Evolutionary conservation across 1,140 invertebrate genomes (phyloP).

Genomic region (Notospermus geniculatus): DNA sequence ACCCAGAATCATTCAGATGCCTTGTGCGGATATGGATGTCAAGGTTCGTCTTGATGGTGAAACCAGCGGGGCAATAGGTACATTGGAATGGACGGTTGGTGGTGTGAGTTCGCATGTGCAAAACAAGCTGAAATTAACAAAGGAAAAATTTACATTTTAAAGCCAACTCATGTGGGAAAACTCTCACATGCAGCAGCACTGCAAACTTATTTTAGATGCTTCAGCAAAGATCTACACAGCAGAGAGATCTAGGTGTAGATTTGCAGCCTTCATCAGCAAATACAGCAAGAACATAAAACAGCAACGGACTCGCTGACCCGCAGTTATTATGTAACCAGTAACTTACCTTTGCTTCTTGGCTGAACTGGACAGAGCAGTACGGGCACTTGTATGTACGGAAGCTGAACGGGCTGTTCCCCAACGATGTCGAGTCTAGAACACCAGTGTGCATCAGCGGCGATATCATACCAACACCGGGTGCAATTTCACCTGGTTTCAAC

Average conservation of each 20-base stretch:
- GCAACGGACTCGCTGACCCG: too few relatives aligned
- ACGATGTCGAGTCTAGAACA: background rate
- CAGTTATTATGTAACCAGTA: too few relatives aligned
- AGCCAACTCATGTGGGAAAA: background rate
- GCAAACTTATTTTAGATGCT: too few relatives aligned
- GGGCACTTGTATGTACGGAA: conserved; percentile 10
- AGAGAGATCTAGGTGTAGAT: too few relatives aligned
- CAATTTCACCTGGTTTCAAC: too few relatives aligned
- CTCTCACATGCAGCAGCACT: too few relatives aligned
- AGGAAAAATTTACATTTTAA: background rate
- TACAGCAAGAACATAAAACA: too few relatives aligned
- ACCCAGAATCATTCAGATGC: conserved; percentile 69
- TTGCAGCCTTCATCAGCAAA: too few relatives aligned
- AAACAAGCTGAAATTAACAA: conserved; percentile 5
- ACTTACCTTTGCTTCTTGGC: conserved; percentile 9
- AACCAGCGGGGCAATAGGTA: conserved; percentile 82
- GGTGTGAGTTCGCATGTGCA: conserved; percentile 11
- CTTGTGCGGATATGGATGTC: conserved; percentile 91
- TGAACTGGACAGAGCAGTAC: conserved; percentile 8
- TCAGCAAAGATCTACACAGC: too few relatives aligned
- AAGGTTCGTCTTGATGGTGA: conserved; percentile 89
- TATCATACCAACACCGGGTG: too few relatives aligned
- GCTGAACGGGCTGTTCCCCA: background rate
- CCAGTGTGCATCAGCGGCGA: background rate
- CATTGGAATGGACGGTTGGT: conserved; percentile 75